Base-by-base conservation (phyloP, 2,888 invertebrate genomes). In the Drosophila quinaria region DNA sequence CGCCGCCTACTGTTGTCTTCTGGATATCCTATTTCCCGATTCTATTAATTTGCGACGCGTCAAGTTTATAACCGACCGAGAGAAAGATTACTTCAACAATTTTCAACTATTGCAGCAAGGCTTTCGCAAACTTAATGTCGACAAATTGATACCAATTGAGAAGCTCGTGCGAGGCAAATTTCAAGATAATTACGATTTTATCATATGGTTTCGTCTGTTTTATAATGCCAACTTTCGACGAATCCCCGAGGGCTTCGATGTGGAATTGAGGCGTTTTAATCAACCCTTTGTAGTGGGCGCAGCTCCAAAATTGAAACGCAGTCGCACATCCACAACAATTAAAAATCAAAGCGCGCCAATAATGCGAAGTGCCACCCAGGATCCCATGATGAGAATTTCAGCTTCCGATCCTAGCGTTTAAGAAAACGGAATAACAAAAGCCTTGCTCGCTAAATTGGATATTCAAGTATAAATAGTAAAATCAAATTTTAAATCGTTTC, bases 111-210 rank as follows among this genome's bases (percentile, higher is more conserved):
- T 75, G 25, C 56, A 76, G 4, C 61, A 63, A 4, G 39, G 33
- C 11, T 58, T 78, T 10, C 49, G n/a, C 0, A 54, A 22, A 8
- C 37, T 42, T 1, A 19, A 42, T 0, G 31, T 78, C 4, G 5
- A 63, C 0, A 72, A 49, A 37, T 1, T 1, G 0, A 56, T 75
- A 29, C 78, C 67, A 2, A 49, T 75, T 11, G 22, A 73, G 0
- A 35, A 73, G 9, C 47, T 78, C 9, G 17, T 63, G 3, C 49
- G 50, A 10, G 56, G 73, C 3, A 67, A 67, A 9, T 75, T 63
- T 15, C 59, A 67, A 41, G 63, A 78, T 22, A 78, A 78, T 1
- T 75, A 63, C n/a, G 75, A 75, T 1, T 75, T 75, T n/a, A 60
- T 60, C 0, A 19, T 56, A 1, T 75, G 75, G 75, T 78, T 75